These are phyloP conservation scores for Scaptomyza tumidula DNA, from an alignment of 2,888 invertebrate genomes.

Conservation along the genomic window DNA sequence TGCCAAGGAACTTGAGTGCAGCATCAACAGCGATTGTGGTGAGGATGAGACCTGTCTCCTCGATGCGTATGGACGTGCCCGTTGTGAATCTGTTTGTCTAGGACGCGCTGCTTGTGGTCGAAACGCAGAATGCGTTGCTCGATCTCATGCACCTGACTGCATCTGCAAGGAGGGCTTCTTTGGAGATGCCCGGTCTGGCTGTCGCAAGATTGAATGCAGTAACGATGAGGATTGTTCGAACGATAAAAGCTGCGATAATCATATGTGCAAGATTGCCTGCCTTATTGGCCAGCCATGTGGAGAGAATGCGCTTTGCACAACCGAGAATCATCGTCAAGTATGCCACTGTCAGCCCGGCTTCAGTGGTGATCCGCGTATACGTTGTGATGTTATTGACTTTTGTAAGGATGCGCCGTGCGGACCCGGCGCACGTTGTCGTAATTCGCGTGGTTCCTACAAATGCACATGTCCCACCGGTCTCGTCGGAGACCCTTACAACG, in stretches of 20 bases:
- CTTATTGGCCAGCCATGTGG: slow-evolving; percentile 93
- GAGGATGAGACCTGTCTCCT: slow-evolving; percentile 90
- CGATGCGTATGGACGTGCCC: slow-evolving; percentile 89
- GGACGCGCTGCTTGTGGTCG: slow-evolving; percentile 90
- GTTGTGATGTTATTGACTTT: slow-evolving; percentile 91
- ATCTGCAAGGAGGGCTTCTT: slow-evolving; percentile 91
- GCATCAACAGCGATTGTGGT: slow-evolving; percentile 89
- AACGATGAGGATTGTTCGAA: slow-evolving; percentile 90
- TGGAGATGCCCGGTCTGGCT: slow-evolving; percentile 92
- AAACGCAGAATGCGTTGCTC: slow-evolving; percentile 91
- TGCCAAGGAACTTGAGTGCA: slow-evolving; percentile 92
- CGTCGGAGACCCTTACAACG: slow-evolving; percentile 93
- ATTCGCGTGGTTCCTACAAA: slow-evolving; percentile 91
- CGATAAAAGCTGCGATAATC: slow-evolving; percentile 92
- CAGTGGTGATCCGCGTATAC: slow-evolving; percentile 90
- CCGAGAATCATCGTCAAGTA: slow-evolving; percentile 91
- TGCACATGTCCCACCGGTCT: slow-evolving; percentile 92
- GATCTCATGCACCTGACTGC: slow-evolving; percentile 90
- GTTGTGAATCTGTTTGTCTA: slow-evolving; percentile 91
- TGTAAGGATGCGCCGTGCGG: slow-evolving; percentile 92
- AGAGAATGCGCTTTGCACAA: slow-evolving; percentile 93
- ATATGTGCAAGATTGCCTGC: slow-evolving; percentile 94
- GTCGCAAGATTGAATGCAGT: slow-evolving; percentile 92
- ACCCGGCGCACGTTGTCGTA: slow-evolving; percentile 91
- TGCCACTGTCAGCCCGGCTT: slow-evolving; percentile 95